phyloP scores from a whole-genome alignment of 2,888 invertebrate species.

The Drosophila tripunctata region DNA sequence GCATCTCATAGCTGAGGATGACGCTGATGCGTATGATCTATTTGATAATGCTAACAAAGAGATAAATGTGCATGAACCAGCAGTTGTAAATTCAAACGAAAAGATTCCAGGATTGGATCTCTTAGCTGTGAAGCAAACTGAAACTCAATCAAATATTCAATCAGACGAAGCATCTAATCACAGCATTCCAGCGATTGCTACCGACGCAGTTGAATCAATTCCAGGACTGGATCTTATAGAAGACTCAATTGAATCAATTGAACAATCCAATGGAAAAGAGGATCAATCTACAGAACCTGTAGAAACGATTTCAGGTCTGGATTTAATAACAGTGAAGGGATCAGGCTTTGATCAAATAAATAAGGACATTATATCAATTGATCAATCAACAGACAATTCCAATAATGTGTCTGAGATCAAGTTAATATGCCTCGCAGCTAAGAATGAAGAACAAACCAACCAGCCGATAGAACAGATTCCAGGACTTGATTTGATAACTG shows the following conservation, averaged over 20 bases:
- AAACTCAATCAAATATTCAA: background rate
- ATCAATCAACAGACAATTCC: background rate
- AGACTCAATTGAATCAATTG: too few species aligned
- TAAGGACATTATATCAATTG: too few species aligned
- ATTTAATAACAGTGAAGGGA: background rate
- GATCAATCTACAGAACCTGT: too few species aligned
- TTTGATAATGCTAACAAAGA: background rate
- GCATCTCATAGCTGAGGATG: slow-evolving; percentile 13
- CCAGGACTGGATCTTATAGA: background rate
- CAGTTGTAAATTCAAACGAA: background rate
- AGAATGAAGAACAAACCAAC: background rate
- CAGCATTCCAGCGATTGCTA: too few species aligned
- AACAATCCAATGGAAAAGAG: too few species aligned
- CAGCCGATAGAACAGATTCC: slow-evolving; percentile 5
- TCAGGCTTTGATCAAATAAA: too few species aligned
- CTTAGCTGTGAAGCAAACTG: background rate
- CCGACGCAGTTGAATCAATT: background rate
- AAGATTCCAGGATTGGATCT: slow-evolving; percentile 29
- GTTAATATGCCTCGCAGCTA: background rate
- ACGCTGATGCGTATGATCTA: too few species aligned
- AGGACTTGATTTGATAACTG: background rate
- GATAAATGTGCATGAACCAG: background rate
- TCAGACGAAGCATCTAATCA: background rate
- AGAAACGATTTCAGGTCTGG: background rate
- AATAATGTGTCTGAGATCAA: background rate